phyloP scores from a whole-genome alignment of 2,113 vertebrate species.

The Bagarius yarrelli region DNA sequence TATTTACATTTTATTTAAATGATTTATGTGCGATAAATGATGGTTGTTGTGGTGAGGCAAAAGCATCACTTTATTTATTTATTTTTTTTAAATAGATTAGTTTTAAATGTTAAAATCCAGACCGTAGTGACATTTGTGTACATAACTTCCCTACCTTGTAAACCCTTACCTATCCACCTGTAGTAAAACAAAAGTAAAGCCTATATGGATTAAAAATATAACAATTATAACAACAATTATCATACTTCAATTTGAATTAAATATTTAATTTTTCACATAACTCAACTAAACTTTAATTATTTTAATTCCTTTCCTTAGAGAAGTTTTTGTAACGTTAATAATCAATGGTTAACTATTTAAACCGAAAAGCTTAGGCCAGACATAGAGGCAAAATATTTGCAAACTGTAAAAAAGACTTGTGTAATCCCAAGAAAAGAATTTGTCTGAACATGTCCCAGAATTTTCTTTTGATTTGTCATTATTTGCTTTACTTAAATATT shows the following conservation, averaged over 20 bases:
- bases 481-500: conserved; percentile 35
- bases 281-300: background rate
- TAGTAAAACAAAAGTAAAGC: background rate
- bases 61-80: too few relatives aligned
- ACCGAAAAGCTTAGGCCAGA: background rate
- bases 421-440: conserved; percentile 9
- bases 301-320: too few relatives aligned
- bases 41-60: too few relatives aligned
- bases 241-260: too few relatives aligned
- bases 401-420: background rate
- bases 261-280: background rate
- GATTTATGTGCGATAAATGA: too few relatives aligned
- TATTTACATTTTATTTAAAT: too few relatives aligned
- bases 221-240: background rate
- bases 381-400: background rate
- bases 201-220: background rate
- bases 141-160: background rate
- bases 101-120: background rate
- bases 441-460: background rate
- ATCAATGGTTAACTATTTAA: background rate
- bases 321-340: background rate
- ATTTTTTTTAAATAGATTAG: background rate
- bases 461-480: conserved; percentile 14
- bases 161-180: background rate
- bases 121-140: background rate